phyloP scores from a whole-genome alignment of 2,797 vertebrate species.

The Sternarchorhynchus goeldii region DNA sequence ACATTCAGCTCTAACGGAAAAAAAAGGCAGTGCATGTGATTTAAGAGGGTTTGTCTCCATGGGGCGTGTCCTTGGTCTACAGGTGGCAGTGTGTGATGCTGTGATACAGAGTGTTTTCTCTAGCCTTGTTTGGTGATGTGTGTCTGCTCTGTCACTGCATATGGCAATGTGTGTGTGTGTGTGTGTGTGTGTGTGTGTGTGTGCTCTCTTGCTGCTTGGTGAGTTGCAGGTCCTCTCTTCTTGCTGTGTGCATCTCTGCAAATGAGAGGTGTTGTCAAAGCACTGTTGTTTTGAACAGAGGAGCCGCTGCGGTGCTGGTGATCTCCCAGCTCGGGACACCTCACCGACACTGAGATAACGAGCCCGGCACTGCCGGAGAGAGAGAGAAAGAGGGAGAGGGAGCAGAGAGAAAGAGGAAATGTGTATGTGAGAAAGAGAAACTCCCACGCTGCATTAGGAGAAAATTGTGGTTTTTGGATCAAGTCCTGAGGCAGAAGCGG shows the following conservation, averaged over 20 bases:
- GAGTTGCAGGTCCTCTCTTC: background rate
- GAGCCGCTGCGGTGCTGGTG: slow-evolving; percentile 1
- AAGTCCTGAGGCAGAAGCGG: slow-evolving; percentile 5
- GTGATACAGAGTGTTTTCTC: too few species aligned
- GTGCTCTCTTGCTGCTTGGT: background rate
- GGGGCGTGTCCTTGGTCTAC: background rate
- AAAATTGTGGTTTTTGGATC: slow-evolving; percentile 32
- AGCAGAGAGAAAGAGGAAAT: background rate
- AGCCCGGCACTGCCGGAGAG: slow-evolving; percentile 18
- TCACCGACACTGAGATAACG: slow-evolving; percentile 8
- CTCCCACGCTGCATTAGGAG: slow-evolving; percentile 9
- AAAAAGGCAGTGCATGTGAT: slow-evolving; percentile 22
- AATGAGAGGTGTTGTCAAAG: slow-evolving; percentile 36
- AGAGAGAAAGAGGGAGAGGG: slow-evolving; percentile 18
- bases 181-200: slow-evolving; percentile 3
- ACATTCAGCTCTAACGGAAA: slow-evolving; percentile 15
- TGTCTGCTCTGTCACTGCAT: too few species aligned
- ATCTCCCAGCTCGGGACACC: slow-evolving; percentile 5
- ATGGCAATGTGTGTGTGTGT: background rate
- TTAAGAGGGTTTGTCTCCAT: slow-evolving; percentile 24
- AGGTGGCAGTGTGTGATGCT: background rate
- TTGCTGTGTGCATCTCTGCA: background rate
- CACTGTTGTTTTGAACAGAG: slow-evolving; percentile 22
- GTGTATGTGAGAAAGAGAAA: slow-evolving; percentile 2
- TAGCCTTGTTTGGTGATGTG: too few species aligned